Conservation (phyloP, 2,888 invertebrate species). For the Hydriomena furcata region DNA sequence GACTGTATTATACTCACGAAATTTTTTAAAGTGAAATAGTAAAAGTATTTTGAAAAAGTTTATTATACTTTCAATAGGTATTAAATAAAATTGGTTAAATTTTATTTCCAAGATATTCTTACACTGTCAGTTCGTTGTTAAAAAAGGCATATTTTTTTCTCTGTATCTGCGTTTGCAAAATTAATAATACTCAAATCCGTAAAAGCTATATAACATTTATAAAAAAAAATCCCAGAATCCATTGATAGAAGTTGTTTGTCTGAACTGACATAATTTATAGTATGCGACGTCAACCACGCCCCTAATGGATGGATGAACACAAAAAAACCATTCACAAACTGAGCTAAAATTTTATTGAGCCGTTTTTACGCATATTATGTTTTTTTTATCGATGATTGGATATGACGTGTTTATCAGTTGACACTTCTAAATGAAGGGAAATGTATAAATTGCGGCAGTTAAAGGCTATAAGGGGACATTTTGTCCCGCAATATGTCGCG, state of each 20-base stretch:
- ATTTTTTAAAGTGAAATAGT: no score
- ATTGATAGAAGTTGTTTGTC: slow-evolving; percentile 24
- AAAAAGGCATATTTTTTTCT: no score
- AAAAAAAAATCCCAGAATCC: slow-evolving; percentile 17
- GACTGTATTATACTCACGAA: no score
- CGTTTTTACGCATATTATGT: slow-evolving; percentile 24
- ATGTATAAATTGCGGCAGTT: no score
- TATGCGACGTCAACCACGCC: slow-evolving; percentile 34
- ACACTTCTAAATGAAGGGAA: neutral
- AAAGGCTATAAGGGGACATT: no score
- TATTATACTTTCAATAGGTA: no score
- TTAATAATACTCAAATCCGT: slow-evolving; percentile 4
- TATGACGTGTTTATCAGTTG: neutral
- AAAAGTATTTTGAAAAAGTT: no score
- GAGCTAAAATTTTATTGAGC: slow-evolving; percentile 18
- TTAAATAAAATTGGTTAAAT: no score
- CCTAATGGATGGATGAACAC: slow-evolving; percentile 24
- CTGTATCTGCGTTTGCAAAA: neutral
- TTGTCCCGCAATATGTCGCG: no score
- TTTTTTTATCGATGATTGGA: neutral
- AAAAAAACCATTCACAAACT: slow-evolving; percentile 29
- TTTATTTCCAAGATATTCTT: no score
- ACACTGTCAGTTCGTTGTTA: no score
- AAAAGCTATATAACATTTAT: slow-evolving; percentile 2
- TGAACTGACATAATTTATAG: slow-evolving; percentile 37